phyloP scores from a whole-genome alignment of 2,113 vertebrate genomes.

The Cromileptes altivelis region DNA sequence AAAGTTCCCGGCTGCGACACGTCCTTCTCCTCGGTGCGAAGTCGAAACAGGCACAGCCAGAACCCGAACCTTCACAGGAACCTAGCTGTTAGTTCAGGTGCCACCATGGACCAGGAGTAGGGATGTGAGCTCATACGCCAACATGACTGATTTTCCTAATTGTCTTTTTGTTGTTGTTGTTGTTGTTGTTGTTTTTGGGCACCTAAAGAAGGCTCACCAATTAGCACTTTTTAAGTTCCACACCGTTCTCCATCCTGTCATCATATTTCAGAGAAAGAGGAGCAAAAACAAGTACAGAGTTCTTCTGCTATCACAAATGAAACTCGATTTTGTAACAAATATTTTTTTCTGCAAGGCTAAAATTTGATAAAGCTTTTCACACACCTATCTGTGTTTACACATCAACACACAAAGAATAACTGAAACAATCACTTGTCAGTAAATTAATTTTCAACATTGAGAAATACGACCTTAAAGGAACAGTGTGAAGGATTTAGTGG shows the following conservation, averaged over 20 bases:
- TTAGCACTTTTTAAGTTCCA: slow-evolving; percentile 72
- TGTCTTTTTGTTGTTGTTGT: slow-evolving; percentile 31
- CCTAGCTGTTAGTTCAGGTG: slow-evolving; percentile 77
- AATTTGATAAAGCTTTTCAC: not conserved
- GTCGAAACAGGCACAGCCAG: slow-evolving; percentile 97
- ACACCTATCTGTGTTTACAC: slow-evolving; percentile 16
- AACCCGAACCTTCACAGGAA: slow-evolving; percentile 97
- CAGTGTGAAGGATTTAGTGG: no score
- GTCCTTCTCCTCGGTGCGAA: slow-evolving; percentile 96
- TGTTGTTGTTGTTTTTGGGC: slow-evolving; percentile 35
- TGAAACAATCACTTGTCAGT: not conserved
- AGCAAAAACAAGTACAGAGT: slow-evolving; percentile 1
- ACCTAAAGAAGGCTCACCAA: slow-evolving; percentile 52
- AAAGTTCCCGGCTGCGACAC: slow-evolving; percentile 95
- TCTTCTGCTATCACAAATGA: not conserved
- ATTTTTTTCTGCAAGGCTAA: not conserved
- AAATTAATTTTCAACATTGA: not conserved
- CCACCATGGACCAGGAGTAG: slow-evolving; percentile 72
- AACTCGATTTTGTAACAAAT: slow-evolving; percentile 3
- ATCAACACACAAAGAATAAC: slow-evolving; percentile 10
- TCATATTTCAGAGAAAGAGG: slow-evolving; percentile 19
- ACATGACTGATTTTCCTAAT: slow-evolving; percentile 35
- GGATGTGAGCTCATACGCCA: slow-evolving; percentile 15
- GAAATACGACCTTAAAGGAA: not conserved
- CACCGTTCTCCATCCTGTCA: slow-evolving; percentile 1